Base-by-base conservation (phyloP, 2,888 invertebrate species). In the Thymelicus lineola region DNA sequence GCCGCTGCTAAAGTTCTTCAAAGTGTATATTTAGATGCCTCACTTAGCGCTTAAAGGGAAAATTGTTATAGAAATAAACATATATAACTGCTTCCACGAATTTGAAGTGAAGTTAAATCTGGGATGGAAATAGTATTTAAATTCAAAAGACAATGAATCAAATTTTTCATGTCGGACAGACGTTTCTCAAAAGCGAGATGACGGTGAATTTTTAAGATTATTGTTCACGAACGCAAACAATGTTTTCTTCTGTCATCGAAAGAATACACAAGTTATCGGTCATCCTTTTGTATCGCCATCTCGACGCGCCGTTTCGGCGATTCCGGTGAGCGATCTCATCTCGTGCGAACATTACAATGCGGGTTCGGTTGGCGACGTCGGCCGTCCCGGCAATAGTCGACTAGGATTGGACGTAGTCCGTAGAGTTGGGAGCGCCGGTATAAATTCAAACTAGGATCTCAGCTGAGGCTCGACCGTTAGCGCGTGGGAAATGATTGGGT, bases 401-500 rank as follows among this genome's bases (percentile, higher is more conserved):
- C 80, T 77, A 79, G 90, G 79, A 86, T 87, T 91, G 91, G 86
- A 87, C 81, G 77, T 78, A 77, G 81, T 78, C 74, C 74, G 74
- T 75, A 76, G 80, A 82, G 82, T 83, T 83, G 81, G 84, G 85
- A 87, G 85, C 88, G 87, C 81, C 85, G 83, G 86, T 86, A 87
- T 89, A 86, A 88, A 87, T 90, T 87, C 87, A 88, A 87, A 87
- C 86, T 89, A 86, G 88, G 86, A 87, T 89, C 86, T 83, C 83
- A 82, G 85, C 86, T 86, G 86, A 86, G 86, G 84, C 79, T 81
- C 85, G 86, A 90, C 93, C 92, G 93, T 92, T 93, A 93, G 87
- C 89, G 88, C 93, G 93, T 93, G 93, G 93, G 93, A 93, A 92
- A 90, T 89, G 89, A 90, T 90, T 89, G 90, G 89, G 87, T 84